Evolutionary conservation across 2,888 invertebrate genomes (phyloP), one percentile per base, ranked within the genome.

Genomic region (Pandemis corylana): DNA sequence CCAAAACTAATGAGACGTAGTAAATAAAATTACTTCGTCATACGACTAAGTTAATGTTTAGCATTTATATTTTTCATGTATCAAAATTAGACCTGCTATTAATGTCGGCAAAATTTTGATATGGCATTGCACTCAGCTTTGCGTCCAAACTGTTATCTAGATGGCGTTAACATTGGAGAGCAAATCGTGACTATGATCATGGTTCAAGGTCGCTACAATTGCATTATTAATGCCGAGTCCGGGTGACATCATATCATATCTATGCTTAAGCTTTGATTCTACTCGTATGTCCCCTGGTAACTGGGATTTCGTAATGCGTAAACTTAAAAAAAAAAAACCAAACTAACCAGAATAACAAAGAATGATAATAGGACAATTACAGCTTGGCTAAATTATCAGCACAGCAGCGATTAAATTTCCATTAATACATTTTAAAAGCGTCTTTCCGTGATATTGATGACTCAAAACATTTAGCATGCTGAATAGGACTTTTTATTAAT

Each of bases 161-260:
- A 75, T 53, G 75, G 5, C 12, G 44, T 36, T 51, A 75, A 20
- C 62, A 71, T 20, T 64, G 63, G 49, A 75, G 64, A 67, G 67
- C 82, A 84, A 83, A 82, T 80, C 80, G 81, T 83, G 80, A 82
- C 81, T 81, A 79, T 65, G 59, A 83, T 86, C 82, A 82, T 80
- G 79, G 81, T 78, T 78, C 80, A 81, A 84, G 84, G 84, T 87
- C 85, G 84, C 78, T 78, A 75, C 77, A 83, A 76, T 82, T 87
- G 84, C 84, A 87, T 87, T 89, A 87, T 85, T 85, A 86, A 87
- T 89, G 80, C 13, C 67, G 62, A 36, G 71, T 80, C 80, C 76
- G 79, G 77, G 80, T 89, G 84, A 89, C 86, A 86, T 88, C 86
- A 88, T 84, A 70, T 70, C 66, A 61, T 66, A 36, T 20, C 59